These are phyloP conservation scores for Andrena bicolor DNA, from an alignment of 2,888 invertebrate species.

Conservation along the genomic window DNA sequence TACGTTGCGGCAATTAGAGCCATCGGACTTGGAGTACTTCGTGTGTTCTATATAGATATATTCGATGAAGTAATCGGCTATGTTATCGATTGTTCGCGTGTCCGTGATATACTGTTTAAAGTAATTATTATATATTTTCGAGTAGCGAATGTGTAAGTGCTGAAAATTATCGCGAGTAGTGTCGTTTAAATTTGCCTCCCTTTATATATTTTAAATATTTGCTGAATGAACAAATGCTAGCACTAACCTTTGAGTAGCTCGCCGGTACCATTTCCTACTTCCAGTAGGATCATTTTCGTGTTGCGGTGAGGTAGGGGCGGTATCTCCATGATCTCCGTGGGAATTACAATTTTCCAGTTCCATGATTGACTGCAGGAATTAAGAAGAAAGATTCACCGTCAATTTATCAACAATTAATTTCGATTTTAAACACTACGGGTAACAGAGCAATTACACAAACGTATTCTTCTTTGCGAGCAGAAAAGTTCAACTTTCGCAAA, in stretches of 20 bases:
- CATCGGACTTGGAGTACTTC: neutral
- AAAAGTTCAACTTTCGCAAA: neutral
- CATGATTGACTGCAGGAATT: constrained; percentile 75
- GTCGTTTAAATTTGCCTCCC: too few species aligned
- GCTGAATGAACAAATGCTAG: neutral
- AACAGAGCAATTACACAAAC: neutral
- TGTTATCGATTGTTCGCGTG: too few species aligned
- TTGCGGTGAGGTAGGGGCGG: constrained; percentile 64
- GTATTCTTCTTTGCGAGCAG: neutral
- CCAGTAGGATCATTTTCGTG: constrained; percentile 80
- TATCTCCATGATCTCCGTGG: constrained; percentile 64
- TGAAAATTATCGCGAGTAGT: too few species aligned
- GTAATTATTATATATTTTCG: too few species aligned
- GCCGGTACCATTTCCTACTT: constrained; percentile 86
- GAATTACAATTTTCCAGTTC: constrained; percentile 78
- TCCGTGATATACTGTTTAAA: too few species aligned
- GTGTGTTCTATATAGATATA: too few species aligned
- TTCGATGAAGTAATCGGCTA: too few species aligned
- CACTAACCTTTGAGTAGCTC: constrained; percentile 86
- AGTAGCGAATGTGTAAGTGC: too few species aligned
- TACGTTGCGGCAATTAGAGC: neutral
- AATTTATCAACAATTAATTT: neutral
- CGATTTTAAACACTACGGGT: neutral
- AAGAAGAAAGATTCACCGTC: constrained; percentile 8
- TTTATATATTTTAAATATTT: neutral